These are phyloP conservation scores for Spheniscus mendiculus DNA, from an alignment of 2,113 vertebrate genomes.

Conservation along the genomic window DNA sequence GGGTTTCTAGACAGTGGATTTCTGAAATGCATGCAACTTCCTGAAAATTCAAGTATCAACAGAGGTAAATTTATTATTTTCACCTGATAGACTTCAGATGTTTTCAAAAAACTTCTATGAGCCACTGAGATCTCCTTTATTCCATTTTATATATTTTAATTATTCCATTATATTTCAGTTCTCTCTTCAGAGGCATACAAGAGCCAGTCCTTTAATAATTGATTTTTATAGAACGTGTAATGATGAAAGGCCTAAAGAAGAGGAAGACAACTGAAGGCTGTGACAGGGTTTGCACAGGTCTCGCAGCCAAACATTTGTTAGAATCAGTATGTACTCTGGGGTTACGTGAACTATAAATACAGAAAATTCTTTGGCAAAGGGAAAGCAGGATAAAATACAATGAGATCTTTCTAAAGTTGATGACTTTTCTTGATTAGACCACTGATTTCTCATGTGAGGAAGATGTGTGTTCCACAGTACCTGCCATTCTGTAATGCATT, in stretches of 20 bases:
- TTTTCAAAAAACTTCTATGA: neutral
- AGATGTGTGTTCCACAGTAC: neutral
- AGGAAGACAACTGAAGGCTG: neutral
- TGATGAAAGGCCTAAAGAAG: neutral
- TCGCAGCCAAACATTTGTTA: neutral
- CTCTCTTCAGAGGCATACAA: neutral
- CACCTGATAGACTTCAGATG: neutral
- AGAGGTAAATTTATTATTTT: neutral
- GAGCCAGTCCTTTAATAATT: neutral
- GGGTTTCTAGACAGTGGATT: neutral
- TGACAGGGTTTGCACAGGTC: neutral
- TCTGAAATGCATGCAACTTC: neutral
- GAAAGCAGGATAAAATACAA: neutral
- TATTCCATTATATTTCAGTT: neutral
- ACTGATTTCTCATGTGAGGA: neutral
- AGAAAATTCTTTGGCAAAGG: neutral
- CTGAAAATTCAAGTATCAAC: neutral
- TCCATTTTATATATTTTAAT: neutral
- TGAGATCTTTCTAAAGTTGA: neutral
- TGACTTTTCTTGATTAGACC: neutral
- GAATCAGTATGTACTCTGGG: neutral
- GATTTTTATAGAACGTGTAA: neutral
- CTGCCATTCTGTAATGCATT: neutral
- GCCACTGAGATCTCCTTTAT: neutral
- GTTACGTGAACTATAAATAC: neutral